A percentile compares a stretch with the other conserved stretches of the same genome.
Conservation (phyloP, 2,113 vertebrate species). For the Pseudois nayaur region DNA sequence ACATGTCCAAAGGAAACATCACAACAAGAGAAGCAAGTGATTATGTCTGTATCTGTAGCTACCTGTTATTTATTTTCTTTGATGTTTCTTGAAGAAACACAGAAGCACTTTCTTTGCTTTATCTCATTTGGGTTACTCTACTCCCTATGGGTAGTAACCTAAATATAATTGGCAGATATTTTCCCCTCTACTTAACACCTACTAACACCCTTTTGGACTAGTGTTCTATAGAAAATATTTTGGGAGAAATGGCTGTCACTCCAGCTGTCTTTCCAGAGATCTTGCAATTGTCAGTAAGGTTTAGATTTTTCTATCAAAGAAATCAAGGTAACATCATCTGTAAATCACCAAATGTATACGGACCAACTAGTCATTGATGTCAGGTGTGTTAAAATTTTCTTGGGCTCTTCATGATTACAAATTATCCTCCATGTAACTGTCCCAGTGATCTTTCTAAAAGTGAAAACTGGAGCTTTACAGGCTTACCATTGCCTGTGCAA, state of each 20-base stretch:
- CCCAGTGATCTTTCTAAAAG: neutral
- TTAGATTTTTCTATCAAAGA: constrained; percentile 14
- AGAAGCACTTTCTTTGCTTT: neutral
- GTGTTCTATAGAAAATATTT: neutral
- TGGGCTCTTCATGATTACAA: neutral
- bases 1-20: neutral
- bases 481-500: neutral
- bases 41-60: neutral
- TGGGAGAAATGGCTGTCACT: neutral
- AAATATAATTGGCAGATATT: neutral
- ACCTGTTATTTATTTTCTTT: neutral
- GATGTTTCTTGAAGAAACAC: neutral
- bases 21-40: neutral
- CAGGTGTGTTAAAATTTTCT: constrained; percentile 2
- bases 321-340: neutral
- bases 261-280: neutral
- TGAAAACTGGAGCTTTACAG: neutral
- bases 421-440: neutral
- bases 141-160: neutral
- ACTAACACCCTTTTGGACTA: neutral
- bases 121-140: neutral
- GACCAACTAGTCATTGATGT: neutral
- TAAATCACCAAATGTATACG: neutral
- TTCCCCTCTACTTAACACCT: neutral
- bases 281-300: neutral